Conservation (phyloP, 2,113 vertebrate species). For the Puma concolor region DNA sequence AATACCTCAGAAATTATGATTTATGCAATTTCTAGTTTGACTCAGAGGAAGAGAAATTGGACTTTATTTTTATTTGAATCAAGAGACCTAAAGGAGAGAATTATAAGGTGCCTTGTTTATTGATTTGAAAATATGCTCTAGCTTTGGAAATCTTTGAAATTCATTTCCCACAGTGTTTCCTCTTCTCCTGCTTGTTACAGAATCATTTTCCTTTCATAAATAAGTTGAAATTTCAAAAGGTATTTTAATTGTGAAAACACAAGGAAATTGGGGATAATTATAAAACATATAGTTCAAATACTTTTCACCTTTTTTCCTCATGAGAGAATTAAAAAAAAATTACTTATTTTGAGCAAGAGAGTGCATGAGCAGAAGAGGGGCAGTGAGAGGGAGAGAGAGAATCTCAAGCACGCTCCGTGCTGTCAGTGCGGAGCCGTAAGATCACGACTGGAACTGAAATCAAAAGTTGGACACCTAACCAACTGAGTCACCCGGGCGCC, state of each 20-base stretch:
- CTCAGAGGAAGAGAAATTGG: not conserved
- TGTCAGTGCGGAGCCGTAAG: no score
- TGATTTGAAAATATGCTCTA: not conserved
- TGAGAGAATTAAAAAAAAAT: not conserved
- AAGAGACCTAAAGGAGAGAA: not conserved
- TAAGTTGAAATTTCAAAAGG: not conserved
- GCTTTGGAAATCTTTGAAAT: not conserved
- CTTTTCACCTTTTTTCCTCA: not conserved
- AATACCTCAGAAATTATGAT: not conserved
- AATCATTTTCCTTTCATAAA: not conserved
- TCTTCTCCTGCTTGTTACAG: not conserved
- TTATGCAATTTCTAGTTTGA: slow-evolving; percentile 26
- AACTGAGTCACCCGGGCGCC: no score
- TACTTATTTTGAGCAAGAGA: no score
- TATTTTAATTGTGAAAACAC: slow-evolving; percentile 40
- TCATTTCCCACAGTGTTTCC: not conserved
- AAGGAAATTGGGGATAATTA: not conserved
- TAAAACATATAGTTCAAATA: not conserved
- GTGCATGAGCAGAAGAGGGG: no score
- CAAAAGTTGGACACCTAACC: no score
- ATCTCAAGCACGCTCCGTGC: no score
- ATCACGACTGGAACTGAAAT: no score
- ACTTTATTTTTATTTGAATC: slow-evolving; percentile 33
- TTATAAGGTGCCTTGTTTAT: not conserved
- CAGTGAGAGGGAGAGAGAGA: no score